A percentile compares a stretch with the other conserved stretches of the same genome.
Evolutionary conservation across 2,888 invertebrate species (phyloP).

Genomic region (Conus canariensis): DNA sequence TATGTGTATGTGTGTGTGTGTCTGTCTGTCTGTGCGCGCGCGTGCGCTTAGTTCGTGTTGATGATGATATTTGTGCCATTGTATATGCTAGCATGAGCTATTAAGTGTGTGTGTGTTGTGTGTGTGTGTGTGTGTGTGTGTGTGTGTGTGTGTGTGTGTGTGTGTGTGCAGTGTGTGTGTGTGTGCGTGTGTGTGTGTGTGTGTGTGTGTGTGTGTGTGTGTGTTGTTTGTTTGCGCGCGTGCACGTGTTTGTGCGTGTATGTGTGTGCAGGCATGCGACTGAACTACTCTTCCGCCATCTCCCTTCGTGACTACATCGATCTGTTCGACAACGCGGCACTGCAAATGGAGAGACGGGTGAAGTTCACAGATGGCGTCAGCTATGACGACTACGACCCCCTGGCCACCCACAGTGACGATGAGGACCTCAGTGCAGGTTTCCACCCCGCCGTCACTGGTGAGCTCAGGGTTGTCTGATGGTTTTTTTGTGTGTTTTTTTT

Average conservation of each 20-base stretch:
- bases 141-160: not conserved
- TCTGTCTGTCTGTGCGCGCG: not conserved
- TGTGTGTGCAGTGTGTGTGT: not conserved
- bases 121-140: not conserved
- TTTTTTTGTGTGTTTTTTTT: not conserved
- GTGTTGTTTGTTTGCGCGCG: not conserved
- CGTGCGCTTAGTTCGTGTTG: not conserved
- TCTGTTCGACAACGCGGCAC: constrained; percentile 66
- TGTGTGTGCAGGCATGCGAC: constrained; percentile 57
- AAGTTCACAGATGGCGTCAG: not conserved
- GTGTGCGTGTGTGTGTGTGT: not conserved
- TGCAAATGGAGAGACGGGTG: constrained; percentile 53
- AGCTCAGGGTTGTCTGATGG: not conserved
- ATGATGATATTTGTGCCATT: too few relatives aligned
- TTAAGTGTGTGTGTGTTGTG: too few relatives aligned
- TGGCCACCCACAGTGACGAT: too few relatives aligned
- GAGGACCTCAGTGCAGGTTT: not conserved
- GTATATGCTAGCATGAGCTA: too few relatives aligned
- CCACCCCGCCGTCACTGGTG: constrained; percentile 28
- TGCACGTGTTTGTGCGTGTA: not conserved
- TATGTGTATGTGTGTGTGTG: not conserved
- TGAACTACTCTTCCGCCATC: constrained; percentile 61
- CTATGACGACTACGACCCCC: not conserved
- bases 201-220: constrained; percentile 55
- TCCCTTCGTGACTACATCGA: constrained; percentile 67